Percentiles rank a stretch among this genome's conserved stretches.
phyloP scores from a whole-genome alignment of 2,797 vertebrate genomes.

The Muscicapa striata region DNA sequence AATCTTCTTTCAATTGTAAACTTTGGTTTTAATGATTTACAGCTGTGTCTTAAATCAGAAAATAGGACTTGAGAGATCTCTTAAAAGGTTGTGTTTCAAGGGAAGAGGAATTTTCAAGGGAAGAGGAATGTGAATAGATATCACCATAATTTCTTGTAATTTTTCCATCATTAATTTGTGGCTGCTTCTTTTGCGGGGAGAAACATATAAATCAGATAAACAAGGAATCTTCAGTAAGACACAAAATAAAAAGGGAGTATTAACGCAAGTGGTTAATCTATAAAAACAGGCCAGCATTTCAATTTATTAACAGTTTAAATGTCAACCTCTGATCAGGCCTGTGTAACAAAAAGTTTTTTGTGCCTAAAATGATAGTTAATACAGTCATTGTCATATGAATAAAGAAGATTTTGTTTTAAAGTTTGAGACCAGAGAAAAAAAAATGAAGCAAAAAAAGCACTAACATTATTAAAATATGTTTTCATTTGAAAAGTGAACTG shows the following conservation, averaged over 20 bases:
- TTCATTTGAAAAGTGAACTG: not conserved
- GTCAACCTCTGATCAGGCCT: not conserved
- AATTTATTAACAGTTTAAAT: not conserved
- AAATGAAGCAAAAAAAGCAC: rapidly evolving
- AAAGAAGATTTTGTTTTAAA: not conserved
- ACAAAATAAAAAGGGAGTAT: not conserved
- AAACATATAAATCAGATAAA: not conserved
- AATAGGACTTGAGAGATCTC: not conserved
- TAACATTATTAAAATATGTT: not conserved
- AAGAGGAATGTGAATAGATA: not conserved
- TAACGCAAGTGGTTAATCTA: not conserved
- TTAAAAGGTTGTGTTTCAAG: not conserved
- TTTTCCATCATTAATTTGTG: not conserved
- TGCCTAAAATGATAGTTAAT: not conserved
- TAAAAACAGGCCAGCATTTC: not conserved
- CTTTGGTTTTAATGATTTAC: not conserved
- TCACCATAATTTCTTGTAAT: not conserved
- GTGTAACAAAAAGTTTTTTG: not conserved
- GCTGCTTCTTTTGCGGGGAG: not conserved
- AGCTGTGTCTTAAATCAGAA: not conserved
- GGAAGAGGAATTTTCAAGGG: not conserved
- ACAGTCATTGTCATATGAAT: not conserved
- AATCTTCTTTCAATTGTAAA: not conserved
- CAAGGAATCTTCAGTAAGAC: not conserved
- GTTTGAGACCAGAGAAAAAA: not conserved